Evolutionary conservation across 2,797 vertebrate genomes (phyloP), one percentile per base, ranked within the genome.

Genomic region (Smutsia gigantea): DNA sequence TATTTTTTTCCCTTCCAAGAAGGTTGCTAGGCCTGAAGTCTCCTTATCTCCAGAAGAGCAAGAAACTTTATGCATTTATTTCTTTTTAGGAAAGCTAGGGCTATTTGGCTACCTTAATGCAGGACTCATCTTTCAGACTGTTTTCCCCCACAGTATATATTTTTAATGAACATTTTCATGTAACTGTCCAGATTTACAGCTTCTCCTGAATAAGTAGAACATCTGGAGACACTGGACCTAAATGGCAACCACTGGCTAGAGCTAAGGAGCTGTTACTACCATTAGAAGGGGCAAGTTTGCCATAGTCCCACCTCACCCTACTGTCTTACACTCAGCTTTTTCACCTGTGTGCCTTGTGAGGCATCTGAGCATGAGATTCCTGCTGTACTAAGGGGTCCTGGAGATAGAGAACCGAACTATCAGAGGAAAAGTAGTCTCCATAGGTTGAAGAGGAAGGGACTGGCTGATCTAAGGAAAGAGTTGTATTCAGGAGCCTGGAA

Each of bases 31-130:
- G 14, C 79, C n/a, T 66, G 31, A 23, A 9, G n/a, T 77, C 72
- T 93, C 25, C 3, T 21, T 4, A 68, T 37, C 27, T 85, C 37
- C 34, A 53, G 59, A 85, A 42, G 25, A 81, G 42, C 61, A 93
- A 77, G 19, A 14, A 3, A 37, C 13, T 29, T 75, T 68, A 42
- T 46, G 61, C 68, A 64, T 39, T 66, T 61, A 53, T 85, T 46
- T 78, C n/a, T n/a, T 84, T 64, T 71, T 87, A 71, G 88, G 90
- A 78, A 90, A 90, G 25, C 46, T 61, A 66, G 49, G 55, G n/a
- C 69, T 79, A 68, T 74, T 87, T 59, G 29, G 49, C 68, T 79
- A 61, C 34, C 37, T 86, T 61, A 46, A 6, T 39, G 14, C 21
- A 84, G 72, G 21, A 81, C 59, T 90, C 55, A 39, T 0, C 18